phyloP scores from a whole-genome alignment of 2,888 invertebrate genomes.

The Oscheius sp. region DNA sequence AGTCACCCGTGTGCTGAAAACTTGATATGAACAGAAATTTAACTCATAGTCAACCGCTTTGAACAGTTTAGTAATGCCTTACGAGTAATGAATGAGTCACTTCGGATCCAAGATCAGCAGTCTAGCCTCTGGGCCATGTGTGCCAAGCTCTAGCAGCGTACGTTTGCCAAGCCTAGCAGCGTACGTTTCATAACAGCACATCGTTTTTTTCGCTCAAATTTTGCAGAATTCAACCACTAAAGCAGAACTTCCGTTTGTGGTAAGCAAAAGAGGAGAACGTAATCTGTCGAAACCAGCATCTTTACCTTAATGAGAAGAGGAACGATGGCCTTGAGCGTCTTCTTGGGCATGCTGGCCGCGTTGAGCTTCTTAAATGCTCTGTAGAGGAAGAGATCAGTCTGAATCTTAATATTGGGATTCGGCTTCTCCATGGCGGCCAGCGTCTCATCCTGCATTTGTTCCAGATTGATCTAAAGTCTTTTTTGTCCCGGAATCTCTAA shows the following conservation, averaged over 20 bases:
- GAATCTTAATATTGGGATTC: conserved; percentile 75
- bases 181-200: too few species aligned
- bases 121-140: too few species aligned
- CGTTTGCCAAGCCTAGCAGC: too few species aligned
- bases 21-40: not conserved
- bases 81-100: too few species aligned
- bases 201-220: too few species aligned
- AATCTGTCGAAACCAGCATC: too few species aligned
- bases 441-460: conserved; percentile 81
- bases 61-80: too few species aligned
- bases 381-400: conserved; percentile 72
- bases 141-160: too few species aligned
- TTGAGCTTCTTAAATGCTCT: conserved; percentile 49
- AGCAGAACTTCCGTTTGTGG: too few species aligned
- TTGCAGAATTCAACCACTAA: too few species aligned
- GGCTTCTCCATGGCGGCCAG: conserved; percentile 82
- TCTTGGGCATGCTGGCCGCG: conserved; percentile 75
- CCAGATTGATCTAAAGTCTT: conserved; percentile 76
- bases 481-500: not conserved
- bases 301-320: conserved; percentile 63
- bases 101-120: too few species aligned
- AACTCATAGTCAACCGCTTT: not conserved
- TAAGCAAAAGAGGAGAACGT: too few species aligned
- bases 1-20: conserved; percentile 73
- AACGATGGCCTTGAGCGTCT: conserved; percentile 75